Evolutionary conservation across 2,888 invertebrate genomes (phyloP).

Genomic region (Seira ritae): DNA sequence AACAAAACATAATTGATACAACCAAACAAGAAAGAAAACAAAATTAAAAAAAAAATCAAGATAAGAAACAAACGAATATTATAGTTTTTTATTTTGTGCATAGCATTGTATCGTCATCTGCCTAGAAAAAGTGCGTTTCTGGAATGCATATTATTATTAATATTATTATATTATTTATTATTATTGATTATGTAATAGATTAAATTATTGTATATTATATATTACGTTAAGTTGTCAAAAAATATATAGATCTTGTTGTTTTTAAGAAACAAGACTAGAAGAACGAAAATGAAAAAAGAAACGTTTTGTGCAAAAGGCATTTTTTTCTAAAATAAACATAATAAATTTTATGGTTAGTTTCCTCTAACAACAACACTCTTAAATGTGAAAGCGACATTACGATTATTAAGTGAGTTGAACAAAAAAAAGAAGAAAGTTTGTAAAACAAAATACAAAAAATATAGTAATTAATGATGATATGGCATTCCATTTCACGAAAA

Average conservation of each 20-base stretch:
- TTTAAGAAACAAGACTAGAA: not conserved
- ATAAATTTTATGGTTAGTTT: conserved; percentile 8
- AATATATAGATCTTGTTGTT: not conserved
- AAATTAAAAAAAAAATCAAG: not conserved
- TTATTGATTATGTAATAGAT: not conserved
- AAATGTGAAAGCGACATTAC: conserved; percentile 14
- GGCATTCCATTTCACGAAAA: conserved; percentile 16
- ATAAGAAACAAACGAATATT: conserved; percentile 19
- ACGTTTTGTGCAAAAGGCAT: conserved; percentile 15
- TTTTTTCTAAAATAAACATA: not conserved
- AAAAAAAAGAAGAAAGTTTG: not conserved
- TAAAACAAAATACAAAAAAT: too few species aligned
- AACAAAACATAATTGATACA: not conserved
- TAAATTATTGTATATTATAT: not conserved
- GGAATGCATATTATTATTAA: conserved; percentile 20
- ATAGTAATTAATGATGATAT: too few species aligned
- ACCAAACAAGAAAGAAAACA: conserved; percentile 9
- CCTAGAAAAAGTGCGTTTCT: conserved; percentile 19
- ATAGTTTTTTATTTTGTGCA: conserved; percentile 34
- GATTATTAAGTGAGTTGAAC: not conserved
- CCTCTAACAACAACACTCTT: conserved; percentile 10
- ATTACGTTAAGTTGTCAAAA: conserved; percentile 1
- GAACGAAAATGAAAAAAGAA: not conserved
- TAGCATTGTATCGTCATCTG: conserved; percentile 38
- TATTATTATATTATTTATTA: not conserved